Conservation (phyloP, 1,140 invertebrate species). For the Drosophila parabipectinata region DNA sequence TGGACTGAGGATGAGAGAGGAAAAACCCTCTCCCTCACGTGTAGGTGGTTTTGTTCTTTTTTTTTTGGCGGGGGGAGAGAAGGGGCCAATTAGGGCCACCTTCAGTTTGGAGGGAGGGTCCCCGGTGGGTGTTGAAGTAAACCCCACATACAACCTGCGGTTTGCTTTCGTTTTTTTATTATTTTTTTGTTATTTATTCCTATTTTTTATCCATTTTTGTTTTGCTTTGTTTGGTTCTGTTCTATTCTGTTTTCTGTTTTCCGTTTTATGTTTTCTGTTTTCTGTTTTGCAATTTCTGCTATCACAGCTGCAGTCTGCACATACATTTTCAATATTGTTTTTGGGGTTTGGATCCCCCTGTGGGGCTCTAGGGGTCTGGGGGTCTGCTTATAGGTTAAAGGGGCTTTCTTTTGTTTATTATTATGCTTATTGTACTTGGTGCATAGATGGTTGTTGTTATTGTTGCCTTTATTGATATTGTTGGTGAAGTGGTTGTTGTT, state of each 20-base stretch:
- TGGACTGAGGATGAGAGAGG: constrained; percentile 16
- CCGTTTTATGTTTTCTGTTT: constrained; percentile 58
- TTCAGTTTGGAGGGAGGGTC: constrained; percentile 1
- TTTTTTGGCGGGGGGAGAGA: constrained; percentile 8
- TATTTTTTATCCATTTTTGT: constrained; percentile 24
- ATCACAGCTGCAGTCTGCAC: constrained; percentile 54
- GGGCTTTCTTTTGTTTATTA: constrained; percentile 33
- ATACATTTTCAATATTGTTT: constrained; percentile 39
- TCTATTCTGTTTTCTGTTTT: constrained; percentile 19
- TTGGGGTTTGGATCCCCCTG: constrained; percentile 1
- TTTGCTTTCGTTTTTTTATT: constrained; percentile 32
- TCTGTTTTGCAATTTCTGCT: constrained; percentile 69
- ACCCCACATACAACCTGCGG: constrained; percentile 44
- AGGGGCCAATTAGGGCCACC: constrained; percentile 54
- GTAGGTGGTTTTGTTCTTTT: constrained; percentile 1
- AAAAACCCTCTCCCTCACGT: constrained; percentile 7
- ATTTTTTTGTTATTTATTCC: constrained; percentile 30
- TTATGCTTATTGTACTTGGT: constrained; percentile 31
- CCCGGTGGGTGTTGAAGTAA: constrained; percentile 36
- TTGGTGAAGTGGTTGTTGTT: not conserved
- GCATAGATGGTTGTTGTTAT: not conserved
- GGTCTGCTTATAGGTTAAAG: constrained; percentile 41
- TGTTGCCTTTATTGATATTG: constrained; percentile 7
- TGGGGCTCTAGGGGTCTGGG: not conserved
- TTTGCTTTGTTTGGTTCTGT: constrained; percentile 29